These are phyloP conservation scores for Gryon sp. DNA, from an alignment of 1,140 invertebrate species.

Conservation along the genomic window DNA sequence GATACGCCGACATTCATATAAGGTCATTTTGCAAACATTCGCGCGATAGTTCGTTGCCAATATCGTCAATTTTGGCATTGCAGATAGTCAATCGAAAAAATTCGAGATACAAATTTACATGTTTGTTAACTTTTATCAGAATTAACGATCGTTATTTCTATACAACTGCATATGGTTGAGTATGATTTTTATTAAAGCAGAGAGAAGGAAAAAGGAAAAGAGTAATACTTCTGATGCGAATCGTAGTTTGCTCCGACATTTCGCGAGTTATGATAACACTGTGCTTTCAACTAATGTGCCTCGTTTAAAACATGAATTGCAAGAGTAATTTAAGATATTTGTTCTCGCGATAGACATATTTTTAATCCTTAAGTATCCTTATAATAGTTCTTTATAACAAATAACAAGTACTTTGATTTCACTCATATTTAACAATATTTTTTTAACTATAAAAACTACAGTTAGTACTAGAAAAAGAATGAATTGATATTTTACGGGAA, in stretches of 20 bases:
- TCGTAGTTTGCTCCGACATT: conserved; percentile 7
- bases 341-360: too few relatives aligned
- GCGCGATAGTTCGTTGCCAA: conserved; percentile 18
- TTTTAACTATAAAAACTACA: background rate
- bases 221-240: too few relatives aligned
- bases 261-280: conserved; percentile 13
- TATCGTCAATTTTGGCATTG: conserved; percentile 25
- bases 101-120: conserved; percentile 21
- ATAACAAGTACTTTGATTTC: too few relatives aligned
- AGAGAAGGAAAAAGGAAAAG: too few relatives aligned
- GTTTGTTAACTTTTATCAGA: conserved; percentile 34
- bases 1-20: too few relatives aligned
- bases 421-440: too few relatives aligned
- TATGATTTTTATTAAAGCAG: too few relatives aligned
- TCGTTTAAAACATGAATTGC: background rate
- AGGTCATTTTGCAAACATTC: conserved; percentile 15
- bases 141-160: conserved; percentile 34
- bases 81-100: conserved; percentile 30
- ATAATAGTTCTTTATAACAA: too few relatives aligned
- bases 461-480: too few relatives aligned
- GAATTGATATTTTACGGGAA: too few relatives aligned
- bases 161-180: too few relatives aligned
- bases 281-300: background rate
- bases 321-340: background rate
- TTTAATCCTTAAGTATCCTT: too few relatives aligned